Evolutionary conservation across 2,113 vertebrate species (phyloP), one percentile per base, ranked within the genome.

Genomic region (Strigops habroptila): DNA sequence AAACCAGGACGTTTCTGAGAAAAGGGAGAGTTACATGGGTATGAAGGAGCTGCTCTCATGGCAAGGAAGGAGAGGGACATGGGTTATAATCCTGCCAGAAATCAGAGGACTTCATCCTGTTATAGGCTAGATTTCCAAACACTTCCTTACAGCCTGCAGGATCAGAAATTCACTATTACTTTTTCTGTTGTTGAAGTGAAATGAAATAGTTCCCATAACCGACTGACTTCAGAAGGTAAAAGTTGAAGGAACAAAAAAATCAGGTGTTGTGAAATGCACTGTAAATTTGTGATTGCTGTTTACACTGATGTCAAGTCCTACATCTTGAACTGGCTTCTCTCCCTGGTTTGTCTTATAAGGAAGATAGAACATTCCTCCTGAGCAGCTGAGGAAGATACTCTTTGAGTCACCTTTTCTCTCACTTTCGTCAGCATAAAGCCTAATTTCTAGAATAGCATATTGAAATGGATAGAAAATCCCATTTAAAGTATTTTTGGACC

Each of bases 1-100:
- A 35, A 93, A 96, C 91, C 83, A 95, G 83, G 62, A 83, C 8
- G 0, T 92, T 97, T 95, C 91, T 84, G 83, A 95, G 96, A 94
- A 97, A 95, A 91, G 65, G 59, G 87, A 81, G 85, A 95, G 79
- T 69, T 90, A 14, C 33, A 31, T 43, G 85, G 82, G 59, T 25
- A 10, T 19, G 82, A 73, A 76, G 68, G 71, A 95, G 75, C 90
- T 71, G 93, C 75, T 60, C 33, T 91, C 46, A 8, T 75, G 90
- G 81, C 87, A 89, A 52, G 28, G 62, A 69, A 59, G 81, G 52
- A 81, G 69, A 74, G 64, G 64, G 79, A 90, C 41, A 10, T 5
- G 73, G n/a, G 7, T 86, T 94, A 70, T 57, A 88, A 55, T 51
- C 25, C 41, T 88, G 79, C 73, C 94, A 92, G 51, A 75, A 75